Base-by-base conservation (phyloP, 1,140 invertebrate species). In the Calliphora vicina region DNA sequence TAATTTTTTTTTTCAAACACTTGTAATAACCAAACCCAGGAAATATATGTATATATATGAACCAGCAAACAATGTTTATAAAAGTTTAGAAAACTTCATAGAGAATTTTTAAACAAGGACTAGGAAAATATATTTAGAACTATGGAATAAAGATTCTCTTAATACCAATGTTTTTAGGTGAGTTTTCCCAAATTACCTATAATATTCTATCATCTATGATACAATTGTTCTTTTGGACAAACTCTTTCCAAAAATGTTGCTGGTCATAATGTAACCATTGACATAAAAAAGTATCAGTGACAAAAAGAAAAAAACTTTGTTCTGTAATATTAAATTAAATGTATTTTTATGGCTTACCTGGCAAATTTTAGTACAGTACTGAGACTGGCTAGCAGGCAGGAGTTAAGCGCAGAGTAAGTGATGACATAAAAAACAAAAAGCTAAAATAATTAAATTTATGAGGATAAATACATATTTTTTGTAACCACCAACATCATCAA, bases 371-470 rank as follows among this genome's bases (percentile, higher is more conserved):
- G n/a, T n/a, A 67, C 4, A 8, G 45, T 35, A 4, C 29, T 2
- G 29, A 35, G 29, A 8, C 29, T 8, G 29, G 8, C 10, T 50
- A 13, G 45, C 15, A 50, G 45, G 61, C 15, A 67, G 20, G n/a
- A 67, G 57, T 23, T 67, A 67, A 67, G 61, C 20, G 61, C 50
- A 67, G 20, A 0, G 61, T 67, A 67, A 23, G 61, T 67, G 61
- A 67, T 67, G 61, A 67, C 61, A 67, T 67, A 67, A 67, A 67
- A 67, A 23, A 57, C 5, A 57, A 67, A 67, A 67, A 23, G 61
- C 20, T 67, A 67, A 67, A 67, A 67, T 67, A 67, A 67, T 67
- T 67, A 67, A 67, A 67, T 67, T 67, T 67, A 67, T 67, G 61
- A 23, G n/a, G 61, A 67, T 67, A 67, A 67, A 67, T 67, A 67